Evolutionary conservation across 2,888 invertebrate species (phyloP), one percentile per base, ranked within the genome.

Genomic region (Eupithecia vulgata): DNA sequence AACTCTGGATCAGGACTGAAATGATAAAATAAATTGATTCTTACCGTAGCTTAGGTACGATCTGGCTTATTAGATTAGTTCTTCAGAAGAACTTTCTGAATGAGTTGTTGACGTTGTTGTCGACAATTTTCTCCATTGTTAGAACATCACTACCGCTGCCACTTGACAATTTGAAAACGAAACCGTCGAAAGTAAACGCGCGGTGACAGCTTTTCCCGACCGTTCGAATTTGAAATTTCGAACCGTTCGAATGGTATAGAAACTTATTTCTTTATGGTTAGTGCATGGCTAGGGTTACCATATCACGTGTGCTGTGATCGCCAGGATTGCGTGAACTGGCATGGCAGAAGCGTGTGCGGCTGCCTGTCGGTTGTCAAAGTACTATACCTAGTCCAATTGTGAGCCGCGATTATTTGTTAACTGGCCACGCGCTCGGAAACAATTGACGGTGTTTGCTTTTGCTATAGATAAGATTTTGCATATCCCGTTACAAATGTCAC

Each of bases 361-460:
- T 86, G 87, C 87, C 86, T 85, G 83, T 83, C 85, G 83, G 75
- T 74, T 76, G 76, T 70, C 70, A 74, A 72, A 57, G 57, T 57
- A 57, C 57, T 70, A 72, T 74, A 92, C 91, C 90, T 92, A 91
- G 85, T 86, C 90, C 93, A 94, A 94, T 94, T 94, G 94, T 93
- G 84, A 87, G 88, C 86, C 82, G 90, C 90, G 89, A 92, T 92
- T 92, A 93, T 93, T 93, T 90, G 90, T 90, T 93, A 92, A 93
- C 93, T 89, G 88, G 90, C 91, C 94, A 93, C 92, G 92, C 93
- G 93, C 87, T 92, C 90, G 88, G 92, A 93, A 93, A 92, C 93
- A 94, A 93, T 93, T 92, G 91, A 88, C 86, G 85, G 87, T 88
- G 87, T 88, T 88, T 88, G 88, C 87, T 88, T n/a, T 89, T 86